A percentile compares a stretch with the other conserved stretches of the same genome.
phyloP scores from a whole-genome alignment of 2,113 vertebrate genomes.

The Psilopsiagon aymara region DNA sequence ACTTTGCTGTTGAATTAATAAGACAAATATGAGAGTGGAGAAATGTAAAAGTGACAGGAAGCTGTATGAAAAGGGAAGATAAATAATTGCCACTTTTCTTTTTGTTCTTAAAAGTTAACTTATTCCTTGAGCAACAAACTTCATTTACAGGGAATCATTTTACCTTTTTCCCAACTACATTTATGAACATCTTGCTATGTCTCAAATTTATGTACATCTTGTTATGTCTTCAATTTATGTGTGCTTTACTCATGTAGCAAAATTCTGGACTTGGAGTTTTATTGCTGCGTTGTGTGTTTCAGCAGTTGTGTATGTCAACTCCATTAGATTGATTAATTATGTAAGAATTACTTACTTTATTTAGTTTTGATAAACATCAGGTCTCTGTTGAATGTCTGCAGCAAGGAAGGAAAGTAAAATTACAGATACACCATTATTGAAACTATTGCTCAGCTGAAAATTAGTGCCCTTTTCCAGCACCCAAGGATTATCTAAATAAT shows the following conservation, averaged over 20 bases:
- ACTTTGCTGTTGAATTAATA: not conserved
- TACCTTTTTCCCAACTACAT: not conserved
- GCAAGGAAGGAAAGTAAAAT: not conserved
- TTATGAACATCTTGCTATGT: not conserved
- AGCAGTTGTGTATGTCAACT: not conserved
- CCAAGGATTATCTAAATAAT: not conserved
- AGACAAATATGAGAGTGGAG: not conserved
- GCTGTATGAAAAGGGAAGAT: not conserved
- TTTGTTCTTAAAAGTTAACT: not conserved
- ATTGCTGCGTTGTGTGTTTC: not conserved
- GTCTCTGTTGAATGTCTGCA: not conserved
- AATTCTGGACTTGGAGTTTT: not conserved
- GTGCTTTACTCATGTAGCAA: not conserved
- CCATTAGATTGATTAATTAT: not conserved
- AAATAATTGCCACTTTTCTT: not conserved
- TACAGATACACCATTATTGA: not conserved
- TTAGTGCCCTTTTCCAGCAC: not conserved
- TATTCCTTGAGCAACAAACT: not conserved
- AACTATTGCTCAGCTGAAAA: not conserved
- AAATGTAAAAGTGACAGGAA: not conserved
- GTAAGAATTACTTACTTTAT: not conserved
- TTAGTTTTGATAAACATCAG: not conserved
- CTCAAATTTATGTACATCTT: not conserved
- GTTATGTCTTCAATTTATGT: not conserved
- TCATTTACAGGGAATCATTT: not conserved